A percentile compares a stretch with the other conserved stretches of the same genome.
Conservation (phyloP, 2,797 vertebrate species). For the Neostethus bicornis region DNA sequence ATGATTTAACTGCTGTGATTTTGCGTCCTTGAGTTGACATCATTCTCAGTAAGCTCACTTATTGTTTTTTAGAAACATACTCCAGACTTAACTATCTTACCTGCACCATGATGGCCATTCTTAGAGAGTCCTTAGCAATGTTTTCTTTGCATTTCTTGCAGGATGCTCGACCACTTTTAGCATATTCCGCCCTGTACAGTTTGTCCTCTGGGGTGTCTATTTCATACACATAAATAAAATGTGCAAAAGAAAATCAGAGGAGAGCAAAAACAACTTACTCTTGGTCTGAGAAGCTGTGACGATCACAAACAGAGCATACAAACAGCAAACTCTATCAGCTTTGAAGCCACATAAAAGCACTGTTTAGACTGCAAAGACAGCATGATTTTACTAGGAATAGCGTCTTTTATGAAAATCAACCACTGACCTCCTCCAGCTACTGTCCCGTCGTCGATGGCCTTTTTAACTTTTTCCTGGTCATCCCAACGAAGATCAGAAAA, state of each 20-base stretch:
- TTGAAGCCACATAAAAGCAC: too few species aligned
- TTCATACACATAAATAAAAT: background rate
- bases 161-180: conserved; percentile 94
- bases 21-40: too few species aligned
- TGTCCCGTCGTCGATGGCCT: conserved; percentile 90
- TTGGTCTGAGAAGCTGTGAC: conserved; percentile 37
- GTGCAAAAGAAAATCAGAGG: background rate
- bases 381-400: too few species aligned
- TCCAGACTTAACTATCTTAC: conserved; percentile 68
- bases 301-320: conserved; percentile 35
- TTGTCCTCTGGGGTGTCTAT: conserved; percentile 87
- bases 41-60: background rate
- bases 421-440: conserved; percentile 69
- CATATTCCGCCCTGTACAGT: conserved; percentile 91
- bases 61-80: background rate
- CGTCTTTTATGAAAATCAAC: too few species aligned
- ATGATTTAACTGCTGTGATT: background rate
- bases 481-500: conserved; percentile 93
- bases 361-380: too few species aligned
- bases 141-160: conserved; percentile 96
- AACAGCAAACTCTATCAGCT: too few species aligned
- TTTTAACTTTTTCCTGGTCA: conserved; percentile 96
- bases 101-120: conserved; percentile 99
- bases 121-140: conserved; percentile 92
- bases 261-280: conserved; percentile 51